A percentile compares a stretch with the other conserved stretches of the same genome.
These are phyloP conservation scores for Pampusana beccarii DNA, from an alignment of 2,113 vertebrate species.

Conservation along the genomic window DNA sequence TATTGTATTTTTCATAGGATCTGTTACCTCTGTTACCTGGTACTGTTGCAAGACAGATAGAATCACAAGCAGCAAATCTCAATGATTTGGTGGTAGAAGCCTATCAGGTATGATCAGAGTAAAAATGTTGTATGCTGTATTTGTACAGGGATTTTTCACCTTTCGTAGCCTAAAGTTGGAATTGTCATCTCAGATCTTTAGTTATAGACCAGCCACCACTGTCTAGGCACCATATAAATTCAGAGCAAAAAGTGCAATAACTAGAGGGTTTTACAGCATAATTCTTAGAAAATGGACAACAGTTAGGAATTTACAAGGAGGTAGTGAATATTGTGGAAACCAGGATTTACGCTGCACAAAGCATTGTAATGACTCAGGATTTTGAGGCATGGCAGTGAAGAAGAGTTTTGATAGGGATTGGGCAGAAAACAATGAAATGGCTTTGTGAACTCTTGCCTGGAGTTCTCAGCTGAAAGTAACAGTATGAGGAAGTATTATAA, in stretches of 20 bases:
- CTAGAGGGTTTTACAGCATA: not conserved
- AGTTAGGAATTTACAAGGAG: not conserved
- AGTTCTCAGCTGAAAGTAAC: not conserved
- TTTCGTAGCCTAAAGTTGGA: not conserved
- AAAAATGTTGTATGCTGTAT: not conserved
- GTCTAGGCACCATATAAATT: not conserved
- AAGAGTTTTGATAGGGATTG: not conserved
- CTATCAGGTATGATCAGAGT: constrained; percentile 85
- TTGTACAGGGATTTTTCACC: not conserved
- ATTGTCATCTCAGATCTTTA: not conserved
- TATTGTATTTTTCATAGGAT: constrained; percentile 72
- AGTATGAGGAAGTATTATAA: not conserved
- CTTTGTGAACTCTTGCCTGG: not conserved
- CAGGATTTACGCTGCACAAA: not conserved
- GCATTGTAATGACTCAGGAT: not conserved
- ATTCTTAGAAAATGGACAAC: not conserved
- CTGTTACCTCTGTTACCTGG: constrained; percentile 89
- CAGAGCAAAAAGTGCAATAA: not conserved
- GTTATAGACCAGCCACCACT: not conserved
- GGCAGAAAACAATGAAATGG: not conserved
- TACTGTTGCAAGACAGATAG: constrained; percentile 87
- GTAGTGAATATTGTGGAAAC: not conserved
- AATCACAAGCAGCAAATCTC: constrained; percentile 92
- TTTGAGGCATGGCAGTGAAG: not conserved
- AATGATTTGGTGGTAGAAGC: constrained; percentile 91